A percentile compares a stretch with the other conserved stretches of the same genome.
These are phyloP conservation scores for Xylocampa areola DNA, from an alignment of 2,888 invertebrate genomes.

Conservation along the genomic window DNA sequence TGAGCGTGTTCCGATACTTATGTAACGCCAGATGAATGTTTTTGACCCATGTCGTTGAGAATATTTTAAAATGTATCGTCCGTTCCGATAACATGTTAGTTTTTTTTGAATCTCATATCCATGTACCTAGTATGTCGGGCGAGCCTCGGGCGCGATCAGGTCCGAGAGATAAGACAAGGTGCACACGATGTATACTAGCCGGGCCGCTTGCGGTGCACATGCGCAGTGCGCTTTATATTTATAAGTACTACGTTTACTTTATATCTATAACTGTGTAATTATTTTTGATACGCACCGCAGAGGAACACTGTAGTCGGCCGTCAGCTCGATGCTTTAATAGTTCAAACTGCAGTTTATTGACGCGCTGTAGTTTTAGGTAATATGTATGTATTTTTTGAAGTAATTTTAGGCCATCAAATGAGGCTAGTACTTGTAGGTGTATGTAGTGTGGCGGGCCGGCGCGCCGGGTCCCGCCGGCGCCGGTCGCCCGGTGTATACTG, in stretches of 20 bases:
- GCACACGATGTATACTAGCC: conserved; percentile 2
- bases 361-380: conserved; percentile 34
- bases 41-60: conserved; percentile 1
- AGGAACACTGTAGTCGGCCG: conserved; percentile 45
- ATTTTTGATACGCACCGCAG: conserved; percentile 60
- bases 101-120: not conserved
- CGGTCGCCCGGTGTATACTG: no score
- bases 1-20: no score
- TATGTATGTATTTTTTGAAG: conserved; percentile 59
- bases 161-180: not conserved
- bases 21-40: not conserved
- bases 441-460: conserved; percentile 6
- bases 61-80: not conserved
- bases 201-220: not conserved
- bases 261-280: conserved; percentile 45
- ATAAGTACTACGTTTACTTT: conserved; percentile 20
- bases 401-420: conserved; percentile 48
- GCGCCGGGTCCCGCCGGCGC: not conserved
- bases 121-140: not conserved
- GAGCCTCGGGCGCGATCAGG: not conserved
- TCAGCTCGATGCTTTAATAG: conserved; percentile 19
- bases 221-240: conserved; percentile 2
- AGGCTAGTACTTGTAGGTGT: conserved; percentile 39
- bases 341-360: conserved; percentile 15
- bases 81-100: not conserved